phyloP scores from a whole-genome alignment of 2,797 vertebrate species.

The Staurois parvus region DNA sequence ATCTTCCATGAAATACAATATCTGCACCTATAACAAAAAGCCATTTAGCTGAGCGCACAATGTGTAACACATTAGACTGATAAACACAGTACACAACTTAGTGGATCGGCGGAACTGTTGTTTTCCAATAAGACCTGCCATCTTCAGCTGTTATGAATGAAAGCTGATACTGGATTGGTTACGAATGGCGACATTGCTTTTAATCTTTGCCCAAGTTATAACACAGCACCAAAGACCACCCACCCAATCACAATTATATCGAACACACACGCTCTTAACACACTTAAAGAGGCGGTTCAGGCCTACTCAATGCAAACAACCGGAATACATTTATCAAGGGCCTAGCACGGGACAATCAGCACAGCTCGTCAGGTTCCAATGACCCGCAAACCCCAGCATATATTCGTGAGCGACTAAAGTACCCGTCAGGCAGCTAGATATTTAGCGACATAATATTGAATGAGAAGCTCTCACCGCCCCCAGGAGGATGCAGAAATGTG shows the following conservation, averaged over 20 bases:
- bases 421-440: not conserved
- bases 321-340: not conserved
- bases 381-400: not conserved
- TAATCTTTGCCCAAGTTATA: not conserved
- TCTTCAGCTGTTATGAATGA: too few species aligned
- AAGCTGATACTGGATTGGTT: not conserved
- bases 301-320: not conserved
- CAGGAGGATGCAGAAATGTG: conserved; percentile 42
- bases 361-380: not conserved
- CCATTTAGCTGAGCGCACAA: too few species aligned
- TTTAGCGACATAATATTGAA: conserved; percentile 7
- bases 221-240: not conserved
- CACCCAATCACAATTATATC: not conserved
- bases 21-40: not conserved
- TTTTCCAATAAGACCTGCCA: too few species aligned
- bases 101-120: not conserved
- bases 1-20: not conserved
- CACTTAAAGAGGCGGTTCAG: not conserved
- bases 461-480: conserved; percentile 57
- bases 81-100: not conserved
- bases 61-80: not conserved
- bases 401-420: not conserved
- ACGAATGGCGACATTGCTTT: not conserved
- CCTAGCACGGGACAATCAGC: not conserved
- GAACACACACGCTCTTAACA: too few species aligned